phyloP scores from a whole-genome alignment of 2,113 vertebrate genomes.

The Microtus ochrogaster region DNA sequence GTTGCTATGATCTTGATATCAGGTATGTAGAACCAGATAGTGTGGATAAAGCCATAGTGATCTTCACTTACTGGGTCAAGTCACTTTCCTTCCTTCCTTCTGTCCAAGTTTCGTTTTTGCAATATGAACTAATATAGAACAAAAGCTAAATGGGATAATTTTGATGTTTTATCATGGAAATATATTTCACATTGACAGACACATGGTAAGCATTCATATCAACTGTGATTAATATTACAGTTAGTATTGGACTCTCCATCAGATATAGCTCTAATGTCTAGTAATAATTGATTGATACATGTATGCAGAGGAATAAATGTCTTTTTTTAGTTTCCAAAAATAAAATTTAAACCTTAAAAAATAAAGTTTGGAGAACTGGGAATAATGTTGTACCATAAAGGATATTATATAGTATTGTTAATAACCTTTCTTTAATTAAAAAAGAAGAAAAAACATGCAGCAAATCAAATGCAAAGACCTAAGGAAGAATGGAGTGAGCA shows the following conservation, averaged over 20 bases:
- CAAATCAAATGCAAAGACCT: too few relatives aligned
- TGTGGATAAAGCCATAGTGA: not conserved
- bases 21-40: not conserved
- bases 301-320: not conserved
- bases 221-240: not conserved
- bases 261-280: not conserved
- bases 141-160: not conserved
- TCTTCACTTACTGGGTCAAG: not conserved
- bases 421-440: not conserved
- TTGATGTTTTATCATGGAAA: not conserved
- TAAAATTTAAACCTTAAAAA: not conserved
- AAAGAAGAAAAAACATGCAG: not conserved
- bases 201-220: not conserved
- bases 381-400: not conserved
- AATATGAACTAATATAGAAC: not conserved
- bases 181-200: not conserved
- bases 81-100: not conserved
- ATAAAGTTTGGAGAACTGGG: not conserved
- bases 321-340: not conserved
- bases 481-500: not conserved
- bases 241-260: not conserved
- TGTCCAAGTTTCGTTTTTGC: not conserved
- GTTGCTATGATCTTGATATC: not conserved
- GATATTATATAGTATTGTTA: not conserved
- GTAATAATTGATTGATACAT: not conserved